Conservation (phyloP, 2,888 invertebrate species). For the Stramonita haemastoma region DNA sequence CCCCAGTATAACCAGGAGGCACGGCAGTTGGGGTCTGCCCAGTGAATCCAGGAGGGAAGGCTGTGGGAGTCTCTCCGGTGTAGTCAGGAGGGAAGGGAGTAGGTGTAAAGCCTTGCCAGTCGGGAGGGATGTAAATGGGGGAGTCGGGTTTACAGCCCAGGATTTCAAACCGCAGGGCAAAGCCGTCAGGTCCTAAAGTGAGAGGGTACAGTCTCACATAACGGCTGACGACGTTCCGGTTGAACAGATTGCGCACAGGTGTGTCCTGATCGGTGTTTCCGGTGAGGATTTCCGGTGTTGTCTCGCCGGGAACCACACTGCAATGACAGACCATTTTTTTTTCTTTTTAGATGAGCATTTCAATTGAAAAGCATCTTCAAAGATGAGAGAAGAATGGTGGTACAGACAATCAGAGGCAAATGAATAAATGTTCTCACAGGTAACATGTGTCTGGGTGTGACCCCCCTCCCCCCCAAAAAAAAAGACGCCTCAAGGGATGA, state of each 20-base stretch:
- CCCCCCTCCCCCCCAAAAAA: no score
- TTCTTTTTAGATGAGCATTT: no score
- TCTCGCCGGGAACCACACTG: conserved; percentile 52
- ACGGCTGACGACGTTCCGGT: conserved; percentile 64
- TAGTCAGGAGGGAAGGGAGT: conserved; percentile 45
- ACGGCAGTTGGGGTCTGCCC: conserved; percentile 38
- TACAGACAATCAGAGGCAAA: neutral
- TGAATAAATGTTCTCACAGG: neutral
- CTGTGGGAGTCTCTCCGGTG: conserved; percentile 29
- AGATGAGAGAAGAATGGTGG: neutral
- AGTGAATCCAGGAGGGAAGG: conserved; percentile 13
- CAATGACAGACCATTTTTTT: neutral
- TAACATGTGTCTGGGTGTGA: no score
- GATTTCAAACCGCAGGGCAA: conserved; percentile 61
- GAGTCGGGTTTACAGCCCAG: conserved; percentile 64
- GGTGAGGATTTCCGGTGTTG: conserved; percentile 55
- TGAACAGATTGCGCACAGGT: conserved; percentile 62
- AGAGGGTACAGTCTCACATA: conserved; percentile 63
- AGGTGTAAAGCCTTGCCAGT: conserved; percentile 38
- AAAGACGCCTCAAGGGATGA: no score
- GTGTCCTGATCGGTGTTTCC: conserved; percentile 60
- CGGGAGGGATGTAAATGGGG: conserved; percentile 39
- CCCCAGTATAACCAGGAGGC: conserved; percentile 33
- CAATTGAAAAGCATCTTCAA: neutral
- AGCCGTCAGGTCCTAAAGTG: conserved; percentile 51